Conservation (phyloP, 2,888 invertebrate species). For the Euplexia lucipara region DNA sequence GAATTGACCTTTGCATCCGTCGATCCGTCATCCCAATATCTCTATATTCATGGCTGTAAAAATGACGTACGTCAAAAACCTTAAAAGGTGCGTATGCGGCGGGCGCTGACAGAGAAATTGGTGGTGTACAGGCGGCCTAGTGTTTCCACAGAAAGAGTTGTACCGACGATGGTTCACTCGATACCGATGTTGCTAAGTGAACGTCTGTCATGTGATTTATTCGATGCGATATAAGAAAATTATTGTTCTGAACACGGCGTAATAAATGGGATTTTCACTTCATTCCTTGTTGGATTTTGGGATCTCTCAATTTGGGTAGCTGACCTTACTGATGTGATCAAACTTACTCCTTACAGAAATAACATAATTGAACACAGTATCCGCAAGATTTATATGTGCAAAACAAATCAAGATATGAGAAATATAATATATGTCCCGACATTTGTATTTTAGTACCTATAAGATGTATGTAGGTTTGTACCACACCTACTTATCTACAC, state of each 20-base stretch:
- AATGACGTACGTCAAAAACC: constrained; percentile 81
- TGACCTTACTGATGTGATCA: constrained; percentile 60
- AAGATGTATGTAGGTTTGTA: neutral
- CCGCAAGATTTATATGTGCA: constrained; percentile 20
- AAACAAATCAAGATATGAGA: constrained; percentile 35
- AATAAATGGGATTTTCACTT: constrained; percentile 61
- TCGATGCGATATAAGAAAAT: constrained; percentile 61
- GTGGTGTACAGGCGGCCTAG: constrained; percentile 72
- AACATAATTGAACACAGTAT: constrained; percentile 30
- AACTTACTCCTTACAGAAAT: constrained; percentile 31
- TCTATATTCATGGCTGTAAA: constrained; percentile 80
- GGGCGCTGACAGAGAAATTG: constrained; percentile 82
- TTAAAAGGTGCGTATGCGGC: constrained; percentile 73
- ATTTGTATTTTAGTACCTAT: neutral
- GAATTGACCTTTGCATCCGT: constrained; percentile 80
- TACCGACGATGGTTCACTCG: constrained; percentile 75
- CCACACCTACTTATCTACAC: constrained; percentile 4
- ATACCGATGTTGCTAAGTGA: constrained; percentile 70
- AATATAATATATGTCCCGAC: constrained; percentile 6
- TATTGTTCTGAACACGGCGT: constrained; percentile 58
- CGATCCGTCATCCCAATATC: constrained; percentile 82
- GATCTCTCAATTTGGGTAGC: constrained; percentile 53
- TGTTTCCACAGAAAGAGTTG: constrained; percentile 78
- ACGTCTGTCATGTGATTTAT: constrained; percentile 71
- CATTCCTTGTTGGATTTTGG: constrained; percentile 49